Percentiles rank a stretch among this genome's conserved stretches.
Evolutionary conservation across 2,888 invertebrate species (phyloP).

Genomic region (Melinopterus prodromus): DNA sequence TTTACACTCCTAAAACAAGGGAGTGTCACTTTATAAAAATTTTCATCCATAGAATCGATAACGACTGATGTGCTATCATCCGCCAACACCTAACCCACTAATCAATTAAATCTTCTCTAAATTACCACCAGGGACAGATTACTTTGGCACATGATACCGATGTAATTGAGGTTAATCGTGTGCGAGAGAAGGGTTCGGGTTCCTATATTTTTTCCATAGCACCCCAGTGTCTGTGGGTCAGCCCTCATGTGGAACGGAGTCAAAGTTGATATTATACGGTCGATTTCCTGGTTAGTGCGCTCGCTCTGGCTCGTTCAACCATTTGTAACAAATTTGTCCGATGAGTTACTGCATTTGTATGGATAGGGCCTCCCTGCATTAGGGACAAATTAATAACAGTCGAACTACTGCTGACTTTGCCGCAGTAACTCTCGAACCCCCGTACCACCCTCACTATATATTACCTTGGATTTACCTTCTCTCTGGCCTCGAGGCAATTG

Average conservation of each 20-base stretch:
- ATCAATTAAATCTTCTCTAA: not conserved
- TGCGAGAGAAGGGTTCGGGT: not conserved
- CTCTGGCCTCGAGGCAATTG: not conserved
- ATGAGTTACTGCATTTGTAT: not conserved
- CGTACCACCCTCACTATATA: not conserved
- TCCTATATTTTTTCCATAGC: not conserved
- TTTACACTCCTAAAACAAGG: no score
- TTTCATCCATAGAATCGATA: no score
- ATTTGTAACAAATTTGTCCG: constrained; percentile 4
- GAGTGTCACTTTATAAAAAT: no score
- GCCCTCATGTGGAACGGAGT: not conserved
- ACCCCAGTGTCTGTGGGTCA: not conserved
- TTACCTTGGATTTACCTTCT: not conserved
- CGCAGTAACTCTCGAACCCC: not conserved
- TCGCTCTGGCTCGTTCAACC: not conserved
- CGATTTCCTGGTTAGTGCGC: not conserved
- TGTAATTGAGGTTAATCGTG: not conserved
- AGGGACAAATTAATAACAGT: constrained; percentile 4
- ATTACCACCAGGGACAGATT: not conserved
- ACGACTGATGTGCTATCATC: no score
- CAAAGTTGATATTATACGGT: not conserved
- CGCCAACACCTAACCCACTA: not conserved
- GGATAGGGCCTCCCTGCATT: not conserved
- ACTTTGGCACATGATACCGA: not conserved
- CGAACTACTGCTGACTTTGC: constrained; percentile 4